Evolutionary conservation across 2,888 invertebrate species (phyloP), one percentile per base, ranked within the genome.

Genomic region (Zeuzera pyrina): DNA sequence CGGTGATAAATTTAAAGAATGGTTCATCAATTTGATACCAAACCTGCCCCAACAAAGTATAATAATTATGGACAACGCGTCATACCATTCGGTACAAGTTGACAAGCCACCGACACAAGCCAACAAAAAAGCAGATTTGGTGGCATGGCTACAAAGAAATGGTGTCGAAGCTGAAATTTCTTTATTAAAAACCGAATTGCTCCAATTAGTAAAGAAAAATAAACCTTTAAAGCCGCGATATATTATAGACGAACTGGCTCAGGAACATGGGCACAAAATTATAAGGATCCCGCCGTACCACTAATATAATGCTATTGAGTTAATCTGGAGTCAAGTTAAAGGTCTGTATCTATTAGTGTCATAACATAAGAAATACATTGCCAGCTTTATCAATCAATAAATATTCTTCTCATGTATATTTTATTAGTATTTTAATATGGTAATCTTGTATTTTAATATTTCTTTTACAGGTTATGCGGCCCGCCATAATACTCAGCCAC

Each of bases 401-500:
- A n/a, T n/a, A n/a, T n/a, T n/a, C n/a, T n/a, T n/a, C n/a, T n/a
- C n/a, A n/a, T n/a, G n/a, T n/a, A n/a, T n/a, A n/a, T n/a, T n/a
- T n/a, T n/a, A n/a, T n/a, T n/a, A n/a, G n/a, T n/a, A n/a, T n/a
- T n/a, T n/a, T n/a, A n/a, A n/a, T n/a, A n/a, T n/a, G n/a, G n/a
- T n/a, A n/a, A n/a, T n/a, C n/a, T n/a, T n/a, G n/a, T n/a, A n/a
- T n/a, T n/a, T n/a, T n/a, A n/a, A n/a, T n/a, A n/a, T n/a, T n/a
- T n/a, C n/a, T n/a, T n/a, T n/a, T n/a, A 24, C n/a, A 24, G 12
- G 11, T 29, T 36, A 35, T 27, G 35, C 39, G 11, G 34, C 35
- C 29, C 28, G 35, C 15, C 31, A 36, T 14, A 35, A 40, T 35
- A 43, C 38, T 31, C 22, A 27, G 12, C 38, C 38, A 27, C 40